phyloP scores from a whole-genome alignment of 2,797 vertebrate genomes.

The Crypturellus tataupa region DNA sequence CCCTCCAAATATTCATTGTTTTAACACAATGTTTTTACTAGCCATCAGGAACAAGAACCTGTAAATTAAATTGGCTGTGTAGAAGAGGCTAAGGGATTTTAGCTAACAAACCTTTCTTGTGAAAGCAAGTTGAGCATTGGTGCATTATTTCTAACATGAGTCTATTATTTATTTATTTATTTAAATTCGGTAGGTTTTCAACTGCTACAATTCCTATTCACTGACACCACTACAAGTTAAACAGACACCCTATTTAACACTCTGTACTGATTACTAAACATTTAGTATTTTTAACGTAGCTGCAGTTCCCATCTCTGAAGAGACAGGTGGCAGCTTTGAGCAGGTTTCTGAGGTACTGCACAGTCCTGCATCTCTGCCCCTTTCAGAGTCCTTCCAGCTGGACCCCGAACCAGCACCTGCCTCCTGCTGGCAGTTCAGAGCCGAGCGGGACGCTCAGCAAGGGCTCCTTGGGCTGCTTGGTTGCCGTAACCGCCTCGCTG shows the following conservation, averaged over 20 bases:
- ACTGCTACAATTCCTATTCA: background rate
- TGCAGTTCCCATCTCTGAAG: background rate
- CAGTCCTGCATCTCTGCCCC: background rate
- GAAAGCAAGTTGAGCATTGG: background rate
- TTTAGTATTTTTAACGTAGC: background rate
- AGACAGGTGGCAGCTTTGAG: background rate
- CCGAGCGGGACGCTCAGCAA: background rate
- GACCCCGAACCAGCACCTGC: background rate
- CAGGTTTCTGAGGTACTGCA: background rate
- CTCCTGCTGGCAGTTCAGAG: background rate
- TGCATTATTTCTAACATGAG: background rate
- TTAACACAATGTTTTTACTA: background rate
- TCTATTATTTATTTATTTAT: background rate
- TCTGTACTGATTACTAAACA: background rate
- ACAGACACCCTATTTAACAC: background rate
- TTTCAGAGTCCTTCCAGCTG: background rate
- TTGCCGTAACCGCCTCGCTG: slow-evolving; percentile 5
- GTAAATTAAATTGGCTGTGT: background rate
- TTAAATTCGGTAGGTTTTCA: background rate
- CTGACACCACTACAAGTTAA: background rate
- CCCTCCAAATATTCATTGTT: background rate
- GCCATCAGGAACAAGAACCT: background rate
- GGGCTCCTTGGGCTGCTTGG: slow-evolving; percentile 20
- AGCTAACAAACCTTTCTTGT: background rate
- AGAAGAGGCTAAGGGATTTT: background rate